Percentiles rank a stretch among this genome's conserved stretches.
phyloP scores from a whole-genome alignment of 2,797 vertebrate species.

The Bryconaethiops microstoma region DNA sequence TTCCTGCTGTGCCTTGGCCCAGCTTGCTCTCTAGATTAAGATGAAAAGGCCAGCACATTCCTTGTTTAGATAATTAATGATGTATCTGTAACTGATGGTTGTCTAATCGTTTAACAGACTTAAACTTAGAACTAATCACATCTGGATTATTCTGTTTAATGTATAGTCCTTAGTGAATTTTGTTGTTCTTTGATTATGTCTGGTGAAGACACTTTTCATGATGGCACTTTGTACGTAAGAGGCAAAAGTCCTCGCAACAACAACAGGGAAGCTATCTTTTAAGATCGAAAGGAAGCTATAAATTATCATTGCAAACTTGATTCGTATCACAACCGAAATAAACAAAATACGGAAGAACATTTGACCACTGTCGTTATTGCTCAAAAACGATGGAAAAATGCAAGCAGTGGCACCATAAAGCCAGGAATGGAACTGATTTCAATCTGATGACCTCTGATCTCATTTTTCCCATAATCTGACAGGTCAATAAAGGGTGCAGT shows the following conservation, averaged over 20 bases:
- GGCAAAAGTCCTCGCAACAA: conserved; percentile 18
- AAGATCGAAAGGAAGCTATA: conserved; percentile 52
- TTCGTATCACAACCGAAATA: conserved; percentile 43
- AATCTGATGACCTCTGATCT: conserved; percentile 74
- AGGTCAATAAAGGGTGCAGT: conserved; percentile 74
- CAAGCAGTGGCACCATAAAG: conserved; percentile 64
- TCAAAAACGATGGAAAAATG: conserved; percentile 60
- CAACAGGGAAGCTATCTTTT: conserved; percentile 4
- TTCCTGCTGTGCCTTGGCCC: conserved; percentile 66
- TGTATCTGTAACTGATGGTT: conserved; percentile 70
- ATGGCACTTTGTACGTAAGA: background rate
- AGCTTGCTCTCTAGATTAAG: conserved; percentile 66
- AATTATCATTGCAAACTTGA: conserved; percentile 44
- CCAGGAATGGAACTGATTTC: conserved; percentile 70
- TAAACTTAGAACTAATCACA: conserved; percentile 15
- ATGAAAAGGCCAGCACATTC: conserved; percentile 80
- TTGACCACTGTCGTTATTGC: conserved; percentile 50
- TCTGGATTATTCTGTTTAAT: conserved; percentile 22
- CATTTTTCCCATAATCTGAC: conserved; percentile 77
- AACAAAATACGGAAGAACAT: conserved; percentile 37
- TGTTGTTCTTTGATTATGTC: background rate
- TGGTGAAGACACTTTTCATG: conserved; percentile 5
- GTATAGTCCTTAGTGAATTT: background rate
- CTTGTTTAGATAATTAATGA: conserved; percentile 79
- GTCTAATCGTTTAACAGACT: conserved; percentile 38